phyloP scores from a whole-genome alignment of 2,888 invertebrate species.

The Trachelus iudaicus region DNA sequence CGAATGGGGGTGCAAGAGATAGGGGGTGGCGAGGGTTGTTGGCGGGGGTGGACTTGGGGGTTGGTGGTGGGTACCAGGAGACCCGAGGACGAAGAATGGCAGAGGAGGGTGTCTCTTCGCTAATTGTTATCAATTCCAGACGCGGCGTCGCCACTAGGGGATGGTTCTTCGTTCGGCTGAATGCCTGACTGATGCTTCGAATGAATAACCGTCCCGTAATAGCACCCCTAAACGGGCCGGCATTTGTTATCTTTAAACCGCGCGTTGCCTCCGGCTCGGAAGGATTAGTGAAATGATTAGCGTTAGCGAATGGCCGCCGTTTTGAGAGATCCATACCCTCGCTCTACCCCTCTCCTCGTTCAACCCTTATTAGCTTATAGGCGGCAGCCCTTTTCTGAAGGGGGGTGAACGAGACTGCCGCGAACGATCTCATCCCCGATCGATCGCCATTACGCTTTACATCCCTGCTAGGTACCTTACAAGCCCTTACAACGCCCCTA shows the following conservation, averaged over 20 bases:
- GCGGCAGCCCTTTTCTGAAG: slow-evolving; percentile 8
- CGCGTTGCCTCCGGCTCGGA: neutral
- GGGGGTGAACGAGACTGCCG: too few species aligned
- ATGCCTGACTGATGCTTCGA: slow-evolving; percentile 16
- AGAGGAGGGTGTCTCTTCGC: neutral
- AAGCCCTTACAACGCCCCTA: too few species aligned
- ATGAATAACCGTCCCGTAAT: slow-evolving; percentile 48
- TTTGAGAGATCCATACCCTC: neutral
- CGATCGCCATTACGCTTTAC: too few species aligned
- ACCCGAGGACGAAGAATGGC: too few species aligned
- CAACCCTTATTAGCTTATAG: slow-evolving; percentile 16
- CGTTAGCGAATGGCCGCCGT: slow-evolving; percentile 40
- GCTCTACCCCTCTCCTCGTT: neutral
- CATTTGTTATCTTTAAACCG: slow-evolving; percentile 58
- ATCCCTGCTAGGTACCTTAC: too few species aligned
- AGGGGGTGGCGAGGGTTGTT: too few species aligned
- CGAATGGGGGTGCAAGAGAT: too few species aligned
- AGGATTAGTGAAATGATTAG: slow-evolving; percentile 46
- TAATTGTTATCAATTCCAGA: slow-evolving; percentile 33
- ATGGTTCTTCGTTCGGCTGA: neutral
- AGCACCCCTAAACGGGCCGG: slow-evolving; percentile 45
- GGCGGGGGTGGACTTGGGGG: too few species aligned
- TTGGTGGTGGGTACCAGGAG: too few species aligned
- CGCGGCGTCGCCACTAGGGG: neutral
- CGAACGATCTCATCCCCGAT: too few species aligned